Evolutionary conservation across 2,113 vertebrate species (phyloP), one percentile per base, ranked within the genome.

Genomic region (Hippoglossus stenolepis): DNA sequence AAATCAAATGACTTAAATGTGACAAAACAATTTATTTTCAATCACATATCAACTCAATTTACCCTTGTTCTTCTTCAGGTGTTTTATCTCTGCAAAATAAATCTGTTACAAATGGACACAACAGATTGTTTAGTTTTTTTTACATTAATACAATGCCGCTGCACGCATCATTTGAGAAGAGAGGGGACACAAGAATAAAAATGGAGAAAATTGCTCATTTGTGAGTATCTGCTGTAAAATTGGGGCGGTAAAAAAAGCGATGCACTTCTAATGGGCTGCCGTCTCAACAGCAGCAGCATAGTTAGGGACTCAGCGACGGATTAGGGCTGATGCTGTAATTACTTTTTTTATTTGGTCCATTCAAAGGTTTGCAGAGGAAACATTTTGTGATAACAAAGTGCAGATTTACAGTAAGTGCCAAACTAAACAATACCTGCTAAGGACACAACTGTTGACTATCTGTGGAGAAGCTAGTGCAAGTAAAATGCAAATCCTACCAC

Each of bases 201-300:
- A 72, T 40, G 24, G 38, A 38, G 56, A 68, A 70, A 56, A 56
- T 47, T 24, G 54, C 26, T 65, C 14, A 62, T 51, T 74, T 70
- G 21, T 60, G 62, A 21, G 56, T 24, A 17, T 72, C 66, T 73
- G 12, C 53, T 13, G 28, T 45, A 13, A 56, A 65, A 57, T 28
- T 49, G 45, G 17, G 45, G 45, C n/a, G 54, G 53, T 65, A 69
- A 56, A 69, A 65, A 65, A 24, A 26, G 43, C 35, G 51, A 73
- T 60, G 11, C 14, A 54, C 47, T 38, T 65, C 7, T 59, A 60
- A 70, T 56, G 21, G 53, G 49, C 28, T 58, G 68, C 56, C 56
- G 23, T 15, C 17, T 47, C 24, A 56, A 20, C 63, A 60, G 20
- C 26, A 68, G 68, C 26, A 18, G 53, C 4, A 11, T 5, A 13